Base-by-base conservation (phyloP, 2,888 invertebrate species). In the Phyto melanocephala region DNA sequence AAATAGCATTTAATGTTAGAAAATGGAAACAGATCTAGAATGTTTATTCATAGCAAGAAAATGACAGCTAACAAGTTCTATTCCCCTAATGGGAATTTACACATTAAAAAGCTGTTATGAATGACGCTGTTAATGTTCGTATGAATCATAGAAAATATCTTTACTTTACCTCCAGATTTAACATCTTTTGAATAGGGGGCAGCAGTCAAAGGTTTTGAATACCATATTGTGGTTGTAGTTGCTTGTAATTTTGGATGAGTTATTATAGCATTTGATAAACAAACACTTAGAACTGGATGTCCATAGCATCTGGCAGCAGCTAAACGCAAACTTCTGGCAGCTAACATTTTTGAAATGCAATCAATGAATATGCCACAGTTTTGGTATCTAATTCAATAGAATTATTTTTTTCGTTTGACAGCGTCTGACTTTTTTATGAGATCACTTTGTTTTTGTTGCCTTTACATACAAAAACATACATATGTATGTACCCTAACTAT, bases 361-460 rank as follows among this genome's bases (percentile, higher is more conserved):
- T 7, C n/a, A 54, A 7, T n/a, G n/a, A n/a, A n/a, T n/a, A n/a
- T n/a, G n/a, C n/a, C n/a, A n/a, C n/a, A n/a, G n/a, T n/a, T 20
- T 35, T 1, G 11, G 0, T 45, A 65, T 65, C 24, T 47, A 5
- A 67, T 7, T 15, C 22, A 52, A 35, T 24, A 24, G 35, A 54
- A 40, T 74, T 33, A 42, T 42, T 79, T 79, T 40, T 56, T 50
- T 50, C 7, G 20, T 75, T 17, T 58, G 33, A 22, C 22, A 50
- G 40, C 58, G 52, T 56, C 77, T 81, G 72, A 72, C 81, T 60
- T 81, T 52, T 33, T n/a, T 67, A 81, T 77, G 77, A 81, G 81
- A 81, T 81, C 77, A 81, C 81, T 77, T 71, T 72, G 24, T 60
- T 67, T 15, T 33, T 56, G 54, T 50, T 28, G 42, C 15, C 33